phyloP scores from a whole-genome alignment of 2,888 invertebrate genomes.

The Cantharis lateralis region DNA sequence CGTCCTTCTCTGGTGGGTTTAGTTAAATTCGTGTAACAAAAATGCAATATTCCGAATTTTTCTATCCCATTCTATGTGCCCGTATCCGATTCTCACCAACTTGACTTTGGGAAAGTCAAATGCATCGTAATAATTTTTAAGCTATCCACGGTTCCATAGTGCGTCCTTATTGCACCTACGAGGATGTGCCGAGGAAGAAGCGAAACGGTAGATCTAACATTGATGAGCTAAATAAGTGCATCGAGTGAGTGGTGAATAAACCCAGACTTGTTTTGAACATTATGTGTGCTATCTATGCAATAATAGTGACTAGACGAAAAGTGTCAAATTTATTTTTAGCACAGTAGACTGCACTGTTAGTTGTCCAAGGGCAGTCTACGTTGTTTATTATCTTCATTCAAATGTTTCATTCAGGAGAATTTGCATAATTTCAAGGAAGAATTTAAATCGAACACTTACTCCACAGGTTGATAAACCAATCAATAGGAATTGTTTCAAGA shows the following conservation, averaged over 20 bases:
- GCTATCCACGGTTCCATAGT: slow-evolving; percentile 17
- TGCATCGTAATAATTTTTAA: slow-evolving; percentile 34
- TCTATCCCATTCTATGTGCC: slow-evolving; percentile 42
- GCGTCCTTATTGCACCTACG: slow-evolving; percentile 10
- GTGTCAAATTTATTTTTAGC: slow-evolving; percentile 49
- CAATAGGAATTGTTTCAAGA: neutral
- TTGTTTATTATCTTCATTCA: slow-evolving; percentile 1
- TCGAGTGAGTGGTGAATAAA: slow-evolving; percentile 50
- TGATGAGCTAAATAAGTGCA: slow-evolving; percentile 35
- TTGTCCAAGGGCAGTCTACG: slow-evolving; percentile 8
- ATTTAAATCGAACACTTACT: neutral
- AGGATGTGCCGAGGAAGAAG: neutral
- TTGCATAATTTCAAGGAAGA: neutral
- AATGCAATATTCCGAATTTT: slow-evolving; percentile 26
- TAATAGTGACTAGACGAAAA: slow-evolving; percentile 56
- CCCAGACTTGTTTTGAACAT: slow-evolving; percentile 50
- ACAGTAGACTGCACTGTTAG: slow-evolving; percentile 11
- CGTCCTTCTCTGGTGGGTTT: slow-evolving; percentile 6
- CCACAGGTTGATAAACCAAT: neutral
- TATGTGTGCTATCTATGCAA: slow-evolving; percentile 53
- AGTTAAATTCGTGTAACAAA: slow-evolving; percentile 14
- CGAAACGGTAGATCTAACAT: slow-evolving; percentile 11
- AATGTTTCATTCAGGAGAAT: neutral
- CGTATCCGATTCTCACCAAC: slow-evolving; percentile 40
- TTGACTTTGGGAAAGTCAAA: slow-evolving; percentile 55